Evolutionary conservation across 2,888 invertebrate genomes (phyloP).

Genomic region (Drosophila nr. medialis): DNA sequence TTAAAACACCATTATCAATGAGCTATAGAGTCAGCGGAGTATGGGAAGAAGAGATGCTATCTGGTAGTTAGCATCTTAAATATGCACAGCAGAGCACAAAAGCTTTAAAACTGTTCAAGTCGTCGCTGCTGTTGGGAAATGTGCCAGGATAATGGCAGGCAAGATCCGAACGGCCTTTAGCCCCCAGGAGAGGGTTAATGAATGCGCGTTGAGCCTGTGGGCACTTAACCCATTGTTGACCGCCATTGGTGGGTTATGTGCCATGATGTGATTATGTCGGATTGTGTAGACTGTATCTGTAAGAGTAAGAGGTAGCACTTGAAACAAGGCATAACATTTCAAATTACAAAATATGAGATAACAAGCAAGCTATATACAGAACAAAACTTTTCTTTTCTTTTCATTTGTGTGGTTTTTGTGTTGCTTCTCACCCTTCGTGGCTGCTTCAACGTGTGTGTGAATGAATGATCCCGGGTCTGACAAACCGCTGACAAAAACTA

Average conservation of each 20-base stretch:
- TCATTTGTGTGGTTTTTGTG: neutral
- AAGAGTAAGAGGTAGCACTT: neutral
- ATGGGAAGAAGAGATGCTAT: neutral
- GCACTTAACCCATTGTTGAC: constrained; percentile 64
- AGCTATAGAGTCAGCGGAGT: neutral
- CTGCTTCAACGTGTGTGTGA: constrained; percentile 16
- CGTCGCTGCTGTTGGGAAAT: constrained; percentile 35
- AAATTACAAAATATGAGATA: constrained; percentile 53
- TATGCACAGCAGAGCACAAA: constrained; percentile 17
- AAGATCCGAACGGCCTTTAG: constrained; percentile 22
- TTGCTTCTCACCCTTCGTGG: neutral
- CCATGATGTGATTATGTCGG: constrained; percentile 30
- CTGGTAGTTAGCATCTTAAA: constrained; percentile 20
- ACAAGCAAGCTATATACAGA: constrained; percentile 22
- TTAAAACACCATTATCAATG: constrained; percentile 48
- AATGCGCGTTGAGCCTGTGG: constrained; percentile 55
- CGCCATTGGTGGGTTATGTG: constrained; percentile 17
- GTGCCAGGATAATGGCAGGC: constrained; percentile 51
- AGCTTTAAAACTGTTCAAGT: constrained; percentile 29
- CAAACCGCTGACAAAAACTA: constrained; percentile 39
- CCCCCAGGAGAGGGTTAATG: constrained; percentile 49
- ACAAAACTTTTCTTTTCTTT: constrained; percentile 11
- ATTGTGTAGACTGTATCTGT: neutral
- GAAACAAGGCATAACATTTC: constrained; percentile 30
- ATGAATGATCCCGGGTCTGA: constrained; percentile 14